Percentiles rank a stretch among this genome's conserved stretches.
Conservation (phyloP, 2,113 vertebrate species). For the Ciconia boyciana region DNA sequence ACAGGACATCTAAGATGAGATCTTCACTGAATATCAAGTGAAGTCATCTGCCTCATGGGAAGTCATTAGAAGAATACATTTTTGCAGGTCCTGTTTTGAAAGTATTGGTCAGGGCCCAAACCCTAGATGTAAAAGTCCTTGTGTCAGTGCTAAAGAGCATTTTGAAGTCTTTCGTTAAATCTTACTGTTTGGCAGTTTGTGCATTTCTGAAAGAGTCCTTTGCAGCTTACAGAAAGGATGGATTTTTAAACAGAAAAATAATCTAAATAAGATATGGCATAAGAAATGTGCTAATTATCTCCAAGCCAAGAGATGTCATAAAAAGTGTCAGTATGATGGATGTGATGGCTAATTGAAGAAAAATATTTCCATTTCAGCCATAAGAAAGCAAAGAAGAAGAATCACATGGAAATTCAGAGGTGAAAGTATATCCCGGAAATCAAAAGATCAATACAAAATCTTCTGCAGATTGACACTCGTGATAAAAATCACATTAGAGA, state of each 20-base stretch:
- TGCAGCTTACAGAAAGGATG: neutral
- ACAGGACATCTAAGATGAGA: neutral
- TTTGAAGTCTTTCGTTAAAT: neutral
- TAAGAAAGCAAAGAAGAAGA: neutral
- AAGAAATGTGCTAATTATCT: neutral
- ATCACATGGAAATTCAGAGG: neutral
- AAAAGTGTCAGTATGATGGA: neutral
- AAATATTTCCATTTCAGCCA: neutral
- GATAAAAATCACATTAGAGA: neutral
- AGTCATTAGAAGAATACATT: neutral
- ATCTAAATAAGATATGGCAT: neutral
- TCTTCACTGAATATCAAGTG: neutral
- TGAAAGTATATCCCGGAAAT: neutral
- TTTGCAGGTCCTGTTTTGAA: neutral
- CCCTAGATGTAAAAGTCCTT: neutral
- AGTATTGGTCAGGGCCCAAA: neutral
- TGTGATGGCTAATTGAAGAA: neutral
- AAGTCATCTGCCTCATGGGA: neutral
- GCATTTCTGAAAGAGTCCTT: neutral
- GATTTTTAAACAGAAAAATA: neutral
- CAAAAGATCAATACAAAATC: neutral
- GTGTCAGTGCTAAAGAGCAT: neutral
- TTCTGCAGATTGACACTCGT: neutral
- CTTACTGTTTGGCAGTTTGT: neutral
- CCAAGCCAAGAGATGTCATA: neutral